Base-by-base conservation (phyloP, 2,797 vertebrate genomes). In the Cyprinodon diabolis region DNA sequence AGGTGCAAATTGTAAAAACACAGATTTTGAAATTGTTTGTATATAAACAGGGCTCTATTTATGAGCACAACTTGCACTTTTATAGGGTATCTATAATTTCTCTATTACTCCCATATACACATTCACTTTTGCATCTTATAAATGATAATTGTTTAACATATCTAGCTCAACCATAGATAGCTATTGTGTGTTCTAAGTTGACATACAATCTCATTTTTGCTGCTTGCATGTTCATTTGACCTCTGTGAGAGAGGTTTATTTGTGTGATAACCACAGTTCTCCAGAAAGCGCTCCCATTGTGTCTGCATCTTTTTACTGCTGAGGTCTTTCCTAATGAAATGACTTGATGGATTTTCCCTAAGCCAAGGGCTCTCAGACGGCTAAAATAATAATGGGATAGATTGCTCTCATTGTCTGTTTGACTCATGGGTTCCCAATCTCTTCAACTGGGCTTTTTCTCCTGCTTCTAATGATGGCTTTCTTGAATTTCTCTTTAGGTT, bases 321-420 rank as follows among this genome's bases (percentile, higher is more conserved):
- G 43, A 78, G 66, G 80, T 82, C 54, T 81, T 62, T 86, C 48
- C 77, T 87, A 86, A 89, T 91, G 76, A 91, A 90, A 91, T 84
- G 77, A 80, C 83, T 74, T 81, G 84, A 92, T 90, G 86, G 89
- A 91, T 93, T 90, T 86, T 79, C 56, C 77, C 75, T 85, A 87
- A 91, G 84, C 88, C 78, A 11, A 1, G 6, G 72, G 74, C 77
- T 88, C 78, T 86, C 74, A 72, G 78, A 73, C 30, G 65, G 68
- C 82, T 75, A 76, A 87, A 87, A 89, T 75, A 85, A 85, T 86
- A 79, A 89, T 80, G 84, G 77, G n/a, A 49, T 69, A 75, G 76
- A 85, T 87, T 72, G 71, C 58, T 85, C 88, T 87, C 82, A 80
- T 88, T 85, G 76, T 72, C 66, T 71, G 56, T 76, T 71, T 57